Conservation (phyloP, 2,888 invertebrate genomes). For the Xanthostigma xanthostigma region DNA sequence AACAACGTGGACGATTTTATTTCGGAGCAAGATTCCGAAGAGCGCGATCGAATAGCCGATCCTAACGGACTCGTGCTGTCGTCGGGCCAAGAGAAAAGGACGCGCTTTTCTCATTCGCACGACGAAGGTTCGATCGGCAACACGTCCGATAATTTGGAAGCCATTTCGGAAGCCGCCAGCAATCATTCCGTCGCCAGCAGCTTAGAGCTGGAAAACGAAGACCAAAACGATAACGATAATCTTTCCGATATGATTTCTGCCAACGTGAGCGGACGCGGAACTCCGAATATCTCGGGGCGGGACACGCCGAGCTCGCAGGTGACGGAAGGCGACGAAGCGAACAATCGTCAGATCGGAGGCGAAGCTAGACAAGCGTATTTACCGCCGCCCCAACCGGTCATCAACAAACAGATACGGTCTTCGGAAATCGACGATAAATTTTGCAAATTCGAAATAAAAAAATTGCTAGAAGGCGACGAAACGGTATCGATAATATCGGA, state of each 20-base stretch:
- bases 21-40: constrained; percentile 11
- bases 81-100: constrained; percentile 37
- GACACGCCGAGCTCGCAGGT: constrained; percentile 94
- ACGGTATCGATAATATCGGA: constrained; percentile 94
- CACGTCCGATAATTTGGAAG: constrained; percentile 86
- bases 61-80: constrained; percentile 20
- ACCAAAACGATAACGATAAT: constrained; percentile 76
- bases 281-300: constrained; percentile 90
- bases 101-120: constrained; percentile 70
- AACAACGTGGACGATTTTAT: constrained; percentile 10
- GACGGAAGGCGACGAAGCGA: constrained; percentile 55
- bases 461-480: constrained; percentile 70
- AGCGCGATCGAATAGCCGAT: constrained; percentile 7
- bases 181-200: constrained; percentile 90
- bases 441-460: constrained; percentile 93
- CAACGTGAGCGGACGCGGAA: constrained; percentile 81
- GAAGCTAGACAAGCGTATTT: constrained; percentile 25
- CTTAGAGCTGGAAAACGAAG: constrained; percentile 73
- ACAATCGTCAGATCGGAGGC: constrained; percentile 22
- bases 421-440: constrained; percentile 97
- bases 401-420: constrained; percentile 58
- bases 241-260: constrained; percentile 95
- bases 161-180: constrained; percentile 88
- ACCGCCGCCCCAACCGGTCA: constrained; percentile 21
- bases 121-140: constrained; percentile 88